Percentiles rank a stretch among this genome's conserved stretches.
phyloP scores from a whole-genome alignment of 2,113 vertebrate genomes.

The Amblyornis subalaris region DNA sequence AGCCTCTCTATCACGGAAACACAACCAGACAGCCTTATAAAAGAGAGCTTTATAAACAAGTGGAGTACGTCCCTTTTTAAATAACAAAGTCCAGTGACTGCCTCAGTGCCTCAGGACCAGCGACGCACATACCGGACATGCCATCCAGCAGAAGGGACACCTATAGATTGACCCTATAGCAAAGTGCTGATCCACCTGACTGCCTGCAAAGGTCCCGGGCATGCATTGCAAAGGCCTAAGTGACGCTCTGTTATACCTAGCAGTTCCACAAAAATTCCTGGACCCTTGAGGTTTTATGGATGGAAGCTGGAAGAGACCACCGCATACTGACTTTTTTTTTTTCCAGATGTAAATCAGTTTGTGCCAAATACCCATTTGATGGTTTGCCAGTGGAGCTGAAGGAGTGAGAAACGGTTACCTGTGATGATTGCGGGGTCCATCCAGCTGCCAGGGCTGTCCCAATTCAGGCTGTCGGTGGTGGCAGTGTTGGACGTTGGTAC shows the following conservation, averaged over 20 bases:
- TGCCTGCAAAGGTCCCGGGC: conserved; percentile 21
- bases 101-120: conserved; percentile 52
- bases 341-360: conserved; percentile 26
- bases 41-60: conserved; percentile 82
- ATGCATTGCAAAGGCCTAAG: conserved; percentile 43
- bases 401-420: conserved; percentile 83
- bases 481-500: conserved; percentile 85
- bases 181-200: conserved; percentile 9
- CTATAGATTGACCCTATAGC: background rate
- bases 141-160: conserved; percentile 46
- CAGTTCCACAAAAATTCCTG: background rate
- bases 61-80: conserved; percentile 77
- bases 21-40: conserved; percentile 75
- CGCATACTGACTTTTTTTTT: conserved; percentile 37
- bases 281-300: conserved; percentile 32
- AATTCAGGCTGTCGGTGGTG: conserved; percentile 94
- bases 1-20: conserved; percentile 49
- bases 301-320: conserved; percentile 70
- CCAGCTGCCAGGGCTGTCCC: conserved; percentile 96
- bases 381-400: conserved; percentile 68
- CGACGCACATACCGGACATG: background rate
- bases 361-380: conserved; percentile 63
- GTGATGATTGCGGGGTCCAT: conserved; percentile 99
- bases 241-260: background rate
- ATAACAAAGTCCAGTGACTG: conserved; percentile 48